Conservation (phyloP, 2,797 vertebrate genomes). For the Anguilla anguilla region DNA sequence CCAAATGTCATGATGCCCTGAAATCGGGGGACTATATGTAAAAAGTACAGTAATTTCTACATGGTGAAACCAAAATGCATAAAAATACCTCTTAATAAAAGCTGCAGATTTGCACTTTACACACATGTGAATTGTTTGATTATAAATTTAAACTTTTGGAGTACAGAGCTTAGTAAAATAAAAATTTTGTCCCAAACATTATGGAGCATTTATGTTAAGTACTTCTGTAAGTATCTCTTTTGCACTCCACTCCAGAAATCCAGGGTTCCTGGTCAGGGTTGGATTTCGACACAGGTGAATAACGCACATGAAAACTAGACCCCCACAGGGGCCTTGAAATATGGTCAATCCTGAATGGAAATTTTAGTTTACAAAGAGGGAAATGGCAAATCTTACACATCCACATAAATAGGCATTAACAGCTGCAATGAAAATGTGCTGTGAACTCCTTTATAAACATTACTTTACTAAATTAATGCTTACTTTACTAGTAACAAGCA, state of each 20-base stretch:
- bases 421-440: background rate
- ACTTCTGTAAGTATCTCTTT: background rate
- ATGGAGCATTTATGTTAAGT: background rate
- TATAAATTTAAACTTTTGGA: too few relatives aligned
- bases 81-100: too few relatives aligned
- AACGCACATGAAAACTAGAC: background rate
- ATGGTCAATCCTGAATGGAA: background rate
- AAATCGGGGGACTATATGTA: too few relatives aligned
- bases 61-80: too few relatives aligned
- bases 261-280: background rate
- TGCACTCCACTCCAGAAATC: background rate
- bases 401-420: background rate
- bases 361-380: background rate
- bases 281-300: background rate
- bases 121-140: too few relatives aligned
- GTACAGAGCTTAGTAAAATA: too few relatives aligned
- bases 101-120: too few relatives aligned
- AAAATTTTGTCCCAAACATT: too few relatives aligned
- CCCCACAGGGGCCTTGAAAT: background rate
- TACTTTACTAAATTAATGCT: conserved; percentile 3
- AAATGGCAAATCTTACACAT: background rate
- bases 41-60: too few relatives aligned
- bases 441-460: background rate
- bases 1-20: too few relatives aligned
- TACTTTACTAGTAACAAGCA: conserved; percentile 10